phyloP scores from a whole-genome alignment of 2,888 invertebrate species.

The Caenorhabditis drosophilae region DNA sequence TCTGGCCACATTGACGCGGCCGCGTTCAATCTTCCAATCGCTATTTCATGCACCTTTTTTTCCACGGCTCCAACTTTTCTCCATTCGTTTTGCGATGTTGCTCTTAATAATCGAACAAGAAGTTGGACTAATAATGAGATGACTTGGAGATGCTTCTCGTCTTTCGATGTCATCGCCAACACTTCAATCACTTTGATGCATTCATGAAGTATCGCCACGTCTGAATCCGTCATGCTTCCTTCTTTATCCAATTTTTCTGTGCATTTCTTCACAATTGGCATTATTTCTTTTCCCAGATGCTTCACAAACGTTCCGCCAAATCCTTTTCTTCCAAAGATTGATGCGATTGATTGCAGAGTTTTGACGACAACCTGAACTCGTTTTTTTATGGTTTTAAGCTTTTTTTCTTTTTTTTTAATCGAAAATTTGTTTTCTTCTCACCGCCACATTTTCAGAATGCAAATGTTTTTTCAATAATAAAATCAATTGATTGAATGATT shows the following conservation, averaged over 20 bases:
- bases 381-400: background rate
- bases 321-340: conserved; percentile 80
- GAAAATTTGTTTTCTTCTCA: too few relatives aligned
- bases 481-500: conserved; percentile 39
- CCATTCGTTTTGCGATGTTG: conserved; percentile 71
- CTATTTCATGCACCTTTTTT: conserved; percentile 78
- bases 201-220: conserved; percentile 79
- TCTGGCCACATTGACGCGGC: conserved; percentile 75
- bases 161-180: conserved; percentile 79
- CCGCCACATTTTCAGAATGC: conserved; percentile 41
- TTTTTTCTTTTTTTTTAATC: conserved; percentile 2
- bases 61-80: conserved; percentile 71
- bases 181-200: conserved; percentile 81
- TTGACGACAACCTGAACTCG: conserved; percentile 77
- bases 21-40: conserved; percentile 85
- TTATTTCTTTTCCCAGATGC: conserved; percentile 33
- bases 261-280: conserved; percentile 22
- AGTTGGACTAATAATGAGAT: conserved; percentile 87
- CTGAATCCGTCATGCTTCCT: conserved; percentile 74
- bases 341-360: conserved; percentile 81
- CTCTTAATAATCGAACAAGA: conserved; percentile 83
- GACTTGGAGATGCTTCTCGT: conserved; percentile 80
- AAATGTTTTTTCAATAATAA: conserved; percentile 37
- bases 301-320: conserved; percentile 70
- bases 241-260: conserved; percentile 9